A percentile compares a stretch with the other conserved stretches of the same genome.
phyloP scores from a whole-genome alignment of 2,113 vertebrate species.

The Agapornis roseicollis region DNA sequence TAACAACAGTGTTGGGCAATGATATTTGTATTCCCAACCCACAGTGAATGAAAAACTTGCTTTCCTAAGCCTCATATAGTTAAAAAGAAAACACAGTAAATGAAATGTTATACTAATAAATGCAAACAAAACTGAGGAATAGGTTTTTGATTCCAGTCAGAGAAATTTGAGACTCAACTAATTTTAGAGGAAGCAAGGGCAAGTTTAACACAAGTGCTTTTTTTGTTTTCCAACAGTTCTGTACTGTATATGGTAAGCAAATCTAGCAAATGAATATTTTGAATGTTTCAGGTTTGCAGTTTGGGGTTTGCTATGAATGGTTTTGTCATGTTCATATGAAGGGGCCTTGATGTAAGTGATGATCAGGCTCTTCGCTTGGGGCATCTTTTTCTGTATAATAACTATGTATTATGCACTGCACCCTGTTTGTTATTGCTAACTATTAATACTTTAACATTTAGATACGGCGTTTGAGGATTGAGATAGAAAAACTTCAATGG shows the following conservation, averaged over 20 bases:
- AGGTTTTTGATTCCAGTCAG: neutral
- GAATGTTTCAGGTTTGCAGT: neutral
- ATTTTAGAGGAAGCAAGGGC: neutral
- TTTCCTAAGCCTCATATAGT: neutral
- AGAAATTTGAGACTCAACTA: neutral
- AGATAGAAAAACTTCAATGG: slow-evolving; percentile 98
- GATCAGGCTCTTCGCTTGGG: neutral
- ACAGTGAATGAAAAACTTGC: neutral
- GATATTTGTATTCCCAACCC: neutral
- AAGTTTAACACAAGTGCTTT: neutral
- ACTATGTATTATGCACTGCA: neutral
- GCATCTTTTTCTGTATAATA: neutral
- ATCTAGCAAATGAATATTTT: neutral
- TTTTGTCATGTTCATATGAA: neutral
- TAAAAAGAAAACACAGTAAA: neutral
- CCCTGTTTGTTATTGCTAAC: neutral
- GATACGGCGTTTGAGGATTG: slow-evolving; percentile 95
- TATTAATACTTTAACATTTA: slow-evolving; percentile 48
- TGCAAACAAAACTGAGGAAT: neutral
- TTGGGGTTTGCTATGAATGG: neutral
- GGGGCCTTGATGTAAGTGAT: neutral
- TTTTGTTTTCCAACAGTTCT: neutral
- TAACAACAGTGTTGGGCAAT: neutral
- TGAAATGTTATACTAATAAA: neutral
- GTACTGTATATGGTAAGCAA: neutral